Conservation (phyloP, 2,888 invertebrate species). For the Mimas tiliae region DNA sequence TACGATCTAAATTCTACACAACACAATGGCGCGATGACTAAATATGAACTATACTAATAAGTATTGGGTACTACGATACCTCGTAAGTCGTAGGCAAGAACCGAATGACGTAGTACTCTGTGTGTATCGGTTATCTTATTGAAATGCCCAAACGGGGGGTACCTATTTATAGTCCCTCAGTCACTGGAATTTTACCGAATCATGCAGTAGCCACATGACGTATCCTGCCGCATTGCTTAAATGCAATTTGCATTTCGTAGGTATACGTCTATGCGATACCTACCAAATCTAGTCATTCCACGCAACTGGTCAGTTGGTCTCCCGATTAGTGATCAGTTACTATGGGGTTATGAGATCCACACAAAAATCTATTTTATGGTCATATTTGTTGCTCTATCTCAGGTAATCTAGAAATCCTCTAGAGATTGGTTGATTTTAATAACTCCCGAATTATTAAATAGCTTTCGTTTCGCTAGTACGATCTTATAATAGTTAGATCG, state of each 20-base stretch:
- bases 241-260: slow-evolving; percentile 26
- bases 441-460: too few relatives aligned
- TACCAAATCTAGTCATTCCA: neutral
- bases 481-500: too few relatives aligned
- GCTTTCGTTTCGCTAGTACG: too few relatives aligned
- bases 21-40: neutral
- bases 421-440: too few relatives aligned
- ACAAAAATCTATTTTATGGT: too few relatives aligned
- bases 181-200: slow-evolving; percentile 32
- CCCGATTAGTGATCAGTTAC: too few relatives aligned
- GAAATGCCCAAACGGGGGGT: slow-evolving; percentile 27
- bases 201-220: slow-evolving; percentile 17
- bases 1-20: slow-evolving; percentile 7
- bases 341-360: too few relatives aligned
- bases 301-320: neutral
- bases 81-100: neutral
- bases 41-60: slow-evolving; percentile 1
- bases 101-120: slow-evolving; percentile 4
- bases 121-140: slow-evolving; percentile 19
- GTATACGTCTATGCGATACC: neutral
- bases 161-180: slow-evolving; percentile 37
- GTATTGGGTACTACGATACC: neutral
- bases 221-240: slow-evolving; percentile 36
- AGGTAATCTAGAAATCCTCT: too few relatives aligned
- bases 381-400: too few relatives aligned